These are phyloP conservation scores for Meiosimyza decipiens DNA, from an alignment of 2,888 invertebrate genomes.

Conservation along the genomic window DNA sequence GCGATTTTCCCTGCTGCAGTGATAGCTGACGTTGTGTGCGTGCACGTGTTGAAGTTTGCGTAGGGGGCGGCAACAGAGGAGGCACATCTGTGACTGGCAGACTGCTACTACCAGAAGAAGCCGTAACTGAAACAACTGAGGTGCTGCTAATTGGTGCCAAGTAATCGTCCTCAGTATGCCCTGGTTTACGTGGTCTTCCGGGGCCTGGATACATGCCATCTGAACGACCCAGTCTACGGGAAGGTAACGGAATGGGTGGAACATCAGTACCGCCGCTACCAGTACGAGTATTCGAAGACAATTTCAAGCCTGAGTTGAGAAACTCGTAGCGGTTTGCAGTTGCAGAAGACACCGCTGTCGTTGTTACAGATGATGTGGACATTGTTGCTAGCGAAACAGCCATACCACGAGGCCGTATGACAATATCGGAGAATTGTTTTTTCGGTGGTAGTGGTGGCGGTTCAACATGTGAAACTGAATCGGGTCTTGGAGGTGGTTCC, in stretches of 20 bases:
- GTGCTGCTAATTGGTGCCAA: slow-evolving; percentile 72
- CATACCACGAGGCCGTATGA: slow-evolving; percentile 67
- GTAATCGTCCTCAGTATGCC: slow-evolving; percentile 76
- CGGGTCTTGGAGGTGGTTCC: slow-evolving; percentile 66
- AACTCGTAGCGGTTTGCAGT: slow-evolving; percentile 59
- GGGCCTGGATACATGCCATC: slow-evolving; percentile 68
- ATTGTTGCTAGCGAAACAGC: slow-evolving; percentile 40
- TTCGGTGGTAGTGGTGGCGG: slow-evolving; percentile 82
- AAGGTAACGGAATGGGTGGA: slow-evolving; percentile 74
- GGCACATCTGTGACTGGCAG: slow-evolving; percentile 54
- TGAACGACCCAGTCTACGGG: slow-evolving; percentile 68
- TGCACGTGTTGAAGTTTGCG: slow-evolving; percentile 52
- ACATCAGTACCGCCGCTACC: slow-evolving; percentile 60
- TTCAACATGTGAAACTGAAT: slow-evolving; percentile 69
- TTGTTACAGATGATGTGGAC: slow-evolving; percentile 18
- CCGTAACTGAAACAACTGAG: background rate
- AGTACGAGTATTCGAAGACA: slow-evolving; percentile 33
- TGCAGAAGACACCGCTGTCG: slow-evolving; percentile 30
- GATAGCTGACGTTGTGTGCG: slow-evolving; percentile 59
- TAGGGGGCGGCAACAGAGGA: slow-evolving; percentile 69
- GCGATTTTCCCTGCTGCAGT: slow-evolving; percentile 46
- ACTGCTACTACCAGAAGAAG: background rate
- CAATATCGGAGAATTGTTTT: slow-evolving; percentile 72
- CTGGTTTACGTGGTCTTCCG: slow-evolving; percentile 69
- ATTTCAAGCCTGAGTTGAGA: slow-evolving; percentile 50